phyloP scores from a whole-genome alignment of 2,113 vertebrate species.

The Eolophus roseicapilla region DNA sequence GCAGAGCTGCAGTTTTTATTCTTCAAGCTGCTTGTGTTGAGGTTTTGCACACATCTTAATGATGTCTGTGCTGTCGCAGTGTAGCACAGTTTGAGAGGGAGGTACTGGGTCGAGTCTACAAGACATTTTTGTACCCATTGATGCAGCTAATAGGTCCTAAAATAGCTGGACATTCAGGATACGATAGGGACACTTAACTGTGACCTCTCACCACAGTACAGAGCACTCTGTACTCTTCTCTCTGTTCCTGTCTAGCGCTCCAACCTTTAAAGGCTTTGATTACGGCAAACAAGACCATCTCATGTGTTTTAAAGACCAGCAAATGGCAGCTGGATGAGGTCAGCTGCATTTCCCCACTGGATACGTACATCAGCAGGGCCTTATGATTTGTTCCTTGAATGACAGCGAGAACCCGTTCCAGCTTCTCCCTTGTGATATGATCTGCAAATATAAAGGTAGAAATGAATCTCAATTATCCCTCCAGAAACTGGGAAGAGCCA shows the following conservation, averaged over 20 bases:
- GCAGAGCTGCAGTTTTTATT: background rate
- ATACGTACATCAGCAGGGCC: slow-evolving; percentile 84
- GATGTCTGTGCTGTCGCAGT: background rate
- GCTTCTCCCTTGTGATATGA: slow-evolving; percentile 88
- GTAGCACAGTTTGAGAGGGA: background rate
- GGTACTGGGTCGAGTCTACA: background rate
- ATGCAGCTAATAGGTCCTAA: background rate
- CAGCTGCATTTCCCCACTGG: background rate
- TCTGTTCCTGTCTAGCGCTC: background rate
- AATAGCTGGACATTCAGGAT: background rate
- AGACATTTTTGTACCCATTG: background rate
- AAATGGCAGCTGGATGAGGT: background rate
- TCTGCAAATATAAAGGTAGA: slow-evolving; percentile 69
- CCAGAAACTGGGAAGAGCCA: background rate
- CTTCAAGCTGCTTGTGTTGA: background rate
- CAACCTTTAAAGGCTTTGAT: background rate
- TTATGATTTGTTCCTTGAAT: slow-evolving; percentile 93
- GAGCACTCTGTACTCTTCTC: background rate
- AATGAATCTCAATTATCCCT: background rate
- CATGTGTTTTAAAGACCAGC: background rate
- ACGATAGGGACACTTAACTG: background rate
- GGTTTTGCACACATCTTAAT: background rate
- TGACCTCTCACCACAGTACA: background rate
- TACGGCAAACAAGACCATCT: background rate
- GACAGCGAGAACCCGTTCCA: slow-evolving; percentile 86